phyloP scores from a whole-genome alignment of 2,888 invertebrate species.

The Tetranychus truncatus region DNA sequence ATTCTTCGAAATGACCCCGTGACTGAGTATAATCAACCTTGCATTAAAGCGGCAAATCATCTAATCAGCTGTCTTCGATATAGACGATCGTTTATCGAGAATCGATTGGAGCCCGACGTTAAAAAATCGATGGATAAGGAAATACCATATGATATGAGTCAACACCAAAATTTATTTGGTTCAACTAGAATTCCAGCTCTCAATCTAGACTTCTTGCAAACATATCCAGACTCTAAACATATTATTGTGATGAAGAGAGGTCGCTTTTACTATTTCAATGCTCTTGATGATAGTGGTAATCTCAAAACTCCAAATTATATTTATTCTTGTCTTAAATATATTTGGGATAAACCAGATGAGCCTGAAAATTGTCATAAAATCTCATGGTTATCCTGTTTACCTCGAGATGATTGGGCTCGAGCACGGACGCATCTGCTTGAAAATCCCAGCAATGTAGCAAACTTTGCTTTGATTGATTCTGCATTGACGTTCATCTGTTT shows the following conservation, averaged over 20 bases:
- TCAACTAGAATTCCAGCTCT: slow-evolving; percentile 66
- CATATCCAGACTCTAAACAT: slow-evolving; percentile 51
- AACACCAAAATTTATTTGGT: slow-evolving; percentile 71
- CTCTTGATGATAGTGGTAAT: slow-evolving; percentile 54
- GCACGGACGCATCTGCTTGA: slow-evolving; percentile 44
- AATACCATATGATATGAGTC: slow-evolving; percentile 93
- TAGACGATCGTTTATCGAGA: slow-evolving; percentile 56
- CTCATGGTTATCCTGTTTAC: slow-evolving; percentile 61
- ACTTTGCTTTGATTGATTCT: slow-evolving; percentile 55
- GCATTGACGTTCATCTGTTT: slow-evolving; percentile 66
- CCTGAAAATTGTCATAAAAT: slow-evolving; percentile 47
- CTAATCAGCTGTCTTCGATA: slow-evolving; percentile 43
- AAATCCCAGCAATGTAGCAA: slow-evolving; percentile 41
- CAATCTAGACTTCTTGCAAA: slow-evolving; percentile 57
- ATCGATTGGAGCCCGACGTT: slow-evolving; percentile 72
- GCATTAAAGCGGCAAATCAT: slow-evolving; percentile 65
- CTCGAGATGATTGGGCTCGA: slow-evolving; percentile 71
- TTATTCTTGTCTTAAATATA: slow-evolving; percentile 46
- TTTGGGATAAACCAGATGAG: slow-evolving; percentile 11
- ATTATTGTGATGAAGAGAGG: slow-evolving; percentile 68
- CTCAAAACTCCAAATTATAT: slow-evolving; percentile 38
- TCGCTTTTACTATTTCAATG: slow-evolving; percentile 69
- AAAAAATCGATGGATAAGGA: slow-evolving; percentile 67
- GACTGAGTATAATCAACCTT: slow-evolving; percentile 54
- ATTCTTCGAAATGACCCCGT: slow-evolving; percentile 58